These are phyloP conservation scores for Meta bourneti DNA, from an alignment of 2,888 invertebrate species.

Conservation along the genomic window DNA sequence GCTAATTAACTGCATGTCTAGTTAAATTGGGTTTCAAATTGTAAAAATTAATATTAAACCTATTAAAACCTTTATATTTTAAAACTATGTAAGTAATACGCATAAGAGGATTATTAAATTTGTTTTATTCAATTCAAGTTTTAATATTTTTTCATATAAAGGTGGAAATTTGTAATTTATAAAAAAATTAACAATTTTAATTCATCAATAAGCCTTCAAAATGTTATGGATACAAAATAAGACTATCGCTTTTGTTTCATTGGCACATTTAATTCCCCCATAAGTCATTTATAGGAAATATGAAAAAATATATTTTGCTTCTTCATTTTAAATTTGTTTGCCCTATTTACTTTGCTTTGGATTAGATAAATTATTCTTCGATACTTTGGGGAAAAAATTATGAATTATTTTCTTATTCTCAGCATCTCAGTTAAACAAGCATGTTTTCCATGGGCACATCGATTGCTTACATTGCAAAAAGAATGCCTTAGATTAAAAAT, in stretches of 20 bases:
- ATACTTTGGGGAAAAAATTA: neutral
- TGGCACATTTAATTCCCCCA: neutral
- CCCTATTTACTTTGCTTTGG: neutral
- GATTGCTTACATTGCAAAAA: neutral
- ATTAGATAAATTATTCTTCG: neutral
- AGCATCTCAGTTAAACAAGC: neutral
- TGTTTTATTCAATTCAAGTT: too few relatives aligned
- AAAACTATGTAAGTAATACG: too few relatives aligned
- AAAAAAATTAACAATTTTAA: neutral
- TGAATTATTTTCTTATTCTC: neutral
- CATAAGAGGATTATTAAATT: too few relatives aligned
- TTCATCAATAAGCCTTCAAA: neutral
- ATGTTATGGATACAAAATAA: too few relatives aligned
- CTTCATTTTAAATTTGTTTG: neutral
- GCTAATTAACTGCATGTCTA: too few relatives aligned
- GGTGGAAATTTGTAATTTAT: neutral
- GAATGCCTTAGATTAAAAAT: neutral
- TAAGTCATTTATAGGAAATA: neutral
- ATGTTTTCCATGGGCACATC: neutral
- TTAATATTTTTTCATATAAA: too few relatives aligned
- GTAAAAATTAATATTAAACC: too few relatives aligned
- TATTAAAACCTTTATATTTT: too few relatives aligned
- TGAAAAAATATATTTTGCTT: neutral
- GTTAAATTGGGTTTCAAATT: too few relatives aligned
- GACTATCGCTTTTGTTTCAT: too few relatives aligned